A percentile compares a stretch with the other conserved stretches of the same genome.
Evolutionary conservation across 1,140 invertebrate genomes (phyloP).

Genomic region (Tetramorium simillimum): DNA sequence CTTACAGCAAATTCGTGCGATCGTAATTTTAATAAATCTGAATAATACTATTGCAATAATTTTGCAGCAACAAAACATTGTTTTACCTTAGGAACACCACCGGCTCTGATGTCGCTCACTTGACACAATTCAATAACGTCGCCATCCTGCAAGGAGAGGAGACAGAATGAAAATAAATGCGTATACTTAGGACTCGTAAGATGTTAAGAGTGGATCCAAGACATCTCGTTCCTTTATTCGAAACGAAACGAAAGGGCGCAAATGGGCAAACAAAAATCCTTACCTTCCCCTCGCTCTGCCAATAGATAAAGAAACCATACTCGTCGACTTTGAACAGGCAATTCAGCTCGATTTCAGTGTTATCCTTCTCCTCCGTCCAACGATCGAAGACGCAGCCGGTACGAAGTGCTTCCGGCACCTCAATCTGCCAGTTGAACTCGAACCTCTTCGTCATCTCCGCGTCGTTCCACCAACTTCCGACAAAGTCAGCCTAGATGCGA

Average conservation of each 20-base stretch:
- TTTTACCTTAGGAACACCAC: constrained; percentile 93
- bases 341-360: constrained; percentile 94
- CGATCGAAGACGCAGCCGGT: constrained; percentile 95
- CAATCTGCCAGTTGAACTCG: constrained; percentile 99
- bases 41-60: not conserved
- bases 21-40: not conserved
- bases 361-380: constrained; percentile 98
- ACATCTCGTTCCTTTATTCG: not conserved
- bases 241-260: not conserved
- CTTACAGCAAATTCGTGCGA: not conserved
- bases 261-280: constrained; percentile 63
- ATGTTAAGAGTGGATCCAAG: not conserved
- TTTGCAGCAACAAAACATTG: not conserved
- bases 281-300: constrained; percentile 98
- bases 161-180: not conserved
- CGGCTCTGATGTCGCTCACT: constrained; percentile 97
- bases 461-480: constrained; percentile 34
- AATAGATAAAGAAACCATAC: constrained; percentile 99
- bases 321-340: constrained; percentile 98
- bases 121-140: constrained; percentile 98
- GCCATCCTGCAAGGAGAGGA: constrained; percentile 92
- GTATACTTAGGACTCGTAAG: not conserved
- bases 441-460: constrained; percentile 97
- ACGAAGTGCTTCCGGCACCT: constrained; percentile 94
- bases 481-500: constrained; percentile 21